These are phyloP conservation scores for Polypedilum vanderplanki DNA, from an alignment of 1,140 invertebrate species.

Conservation along the genomic window DNA sequence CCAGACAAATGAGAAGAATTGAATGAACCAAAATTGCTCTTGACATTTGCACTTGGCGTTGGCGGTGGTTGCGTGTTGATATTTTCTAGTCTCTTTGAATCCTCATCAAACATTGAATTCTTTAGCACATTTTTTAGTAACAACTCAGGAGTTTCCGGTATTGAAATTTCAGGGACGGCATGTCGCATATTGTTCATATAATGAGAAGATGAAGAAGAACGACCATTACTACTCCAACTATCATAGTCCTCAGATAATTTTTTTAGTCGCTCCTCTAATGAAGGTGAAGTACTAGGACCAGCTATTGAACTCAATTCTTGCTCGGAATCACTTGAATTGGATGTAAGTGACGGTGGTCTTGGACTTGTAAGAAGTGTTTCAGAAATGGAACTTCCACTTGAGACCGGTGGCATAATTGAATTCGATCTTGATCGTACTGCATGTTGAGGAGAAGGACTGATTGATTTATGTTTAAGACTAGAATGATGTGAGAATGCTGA, in stretches of 20 bases:
- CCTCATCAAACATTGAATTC: slow-evolving; percentile 91
- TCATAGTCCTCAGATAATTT: slow-evolving; percentile 89
- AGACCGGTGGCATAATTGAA: slow-evolving; percentile 11
- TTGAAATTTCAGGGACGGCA: background rate
- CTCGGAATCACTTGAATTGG: slow-evolving; percentile 53
- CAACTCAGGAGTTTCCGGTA: slow-evolving; percentile 73
- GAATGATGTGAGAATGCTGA: slow-evolving; percentile 34
- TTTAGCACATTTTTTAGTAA: slow-evolving; percentile 88
- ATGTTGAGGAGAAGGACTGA: slow-evolving; percentile 32
- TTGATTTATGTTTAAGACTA: slow-evolving; percentile 39
- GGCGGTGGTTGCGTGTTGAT: slow-evolving; percentile 76
- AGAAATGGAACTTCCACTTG: slow-evolving; percentile 32
- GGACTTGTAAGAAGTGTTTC: slow-evolving; percentile 36
- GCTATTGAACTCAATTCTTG: slow-evolving; percentile 33
- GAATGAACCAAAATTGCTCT: slow-evolving; percentile 30
- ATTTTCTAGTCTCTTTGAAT: slow-evolving; percentile 86
- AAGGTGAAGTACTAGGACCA: slow-evolving; percentile 52
- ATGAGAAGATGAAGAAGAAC: slow-evolving; percentile 32
- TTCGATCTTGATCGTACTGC: slow-evolving; percentile 32
- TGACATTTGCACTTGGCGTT: slow-evolving; percentile 30
- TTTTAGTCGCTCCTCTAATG: slow-evolving; percentile 78
- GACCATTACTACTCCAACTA: slow-evolving; percentile 71
- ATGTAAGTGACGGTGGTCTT: slow-evolving; percentile 54
- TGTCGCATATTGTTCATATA: slow-evolving; percentile 27
- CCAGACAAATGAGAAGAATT: slow-evolving; percentile 33